These are phyloP conservation scores for Spodoptera picta DNA, from an alignment of 2,888 invertebrate species.

Conservation along the genomic window DNA sequence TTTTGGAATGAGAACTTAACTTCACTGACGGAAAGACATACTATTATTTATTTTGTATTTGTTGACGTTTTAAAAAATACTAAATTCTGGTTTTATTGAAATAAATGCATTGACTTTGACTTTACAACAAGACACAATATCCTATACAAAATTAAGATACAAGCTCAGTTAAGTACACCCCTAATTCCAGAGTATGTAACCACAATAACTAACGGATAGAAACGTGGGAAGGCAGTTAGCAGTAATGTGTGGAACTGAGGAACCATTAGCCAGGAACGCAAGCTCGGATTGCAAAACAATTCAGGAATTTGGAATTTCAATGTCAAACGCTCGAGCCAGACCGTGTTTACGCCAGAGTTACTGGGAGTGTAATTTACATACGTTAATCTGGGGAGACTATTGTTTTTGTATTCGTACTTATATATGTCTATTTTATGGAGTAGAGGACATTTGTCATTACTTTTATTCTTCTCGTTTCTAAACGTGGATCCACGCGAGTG, in stretches of 20 bases:
- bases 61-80: too few species aligned
- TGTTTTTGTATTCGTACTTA: neutral
- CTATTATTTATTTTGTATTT: too few species aligned
- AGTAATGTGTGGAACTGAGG: conserved; percentile 12
- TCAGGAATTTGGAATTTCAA: conserved; percentile 46
- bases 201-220: conserved; percentile 12
- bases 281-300: conserved; percentile 44
- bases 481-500: too few species aligned
- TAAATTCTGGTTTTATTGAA: too few species aligned
- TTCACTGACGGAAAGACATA: too few species aligned
- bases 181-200: conserved; percentile 1
- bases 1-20: too few species aligned
- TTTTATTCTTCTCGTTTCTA: too few species aligned
- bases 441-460: too few species aligned
- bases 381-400: conserved; percentile 6
- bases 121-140: too few species aligned
- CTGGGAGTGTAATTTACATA: conserved; percentile 31
- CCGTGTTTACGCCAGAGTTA: conserved; percentile 16
- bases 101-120: too few species aligned
- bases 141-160: too few species aligned
- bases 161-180: neutral
- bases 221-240: conserved; percentile 3
- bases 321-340: conserved; percentile 20
- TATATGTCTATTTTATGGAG: too few species aligned
- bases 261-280: conserved; percentile 28